Percentiles rank a stretch among this genome's conserved stretches.
These are phyloP conservation scores for Chaetogeoica ovagalla DNA, from an alignment of 2,888 invertebrate genomes.

Conservation along the genomic window DNA sequence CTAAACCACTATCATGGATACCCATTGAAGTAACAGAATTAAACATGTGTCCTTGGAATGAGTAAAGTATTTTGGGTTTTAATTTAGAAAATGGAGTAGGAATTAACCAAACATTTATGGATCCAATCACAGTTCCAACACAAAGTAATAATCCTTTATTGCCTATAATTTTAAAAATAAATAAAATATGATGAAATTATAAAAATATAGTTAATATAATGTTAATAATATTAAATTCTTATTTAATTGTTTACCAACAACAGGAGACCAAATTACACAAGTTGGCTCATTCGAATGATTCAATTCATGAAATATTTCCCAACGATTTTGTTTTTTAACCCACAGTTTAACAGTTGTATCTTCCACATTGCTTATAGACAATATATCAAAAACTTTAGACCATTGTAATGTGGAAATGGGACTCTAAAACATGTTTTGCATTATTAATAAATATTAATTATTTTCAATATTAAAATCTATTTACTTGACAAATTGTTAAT, in stretches of 20 bases:
- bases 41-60: conserved; percentile 64
- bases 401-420: conserved; percentile 52
- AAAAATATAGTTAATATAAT: neutral
- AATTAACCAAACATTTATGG: conserved; percentile 62
- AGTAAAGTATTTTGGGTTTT: conserved; percentile 59
- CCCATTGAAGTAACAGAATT: conserved; percentile 63
- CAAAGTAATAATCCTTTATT: conserved; percentile 59
- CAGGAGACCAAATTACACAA: conserved; percentile 64
- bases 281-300: conserved; percentile 62
- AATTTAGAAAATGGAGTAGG: conserved; percentile 57
- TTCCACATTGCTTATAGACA: conserved; percentile 64
- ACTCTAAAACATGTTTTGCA: conserved; percentile 18
- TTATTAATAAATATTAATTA: neutral
- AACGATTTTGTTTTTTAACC: conserved; percentile 58
- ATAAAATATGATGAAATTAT: neutral
- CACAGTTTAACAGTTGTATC: conserved; percentile 59
- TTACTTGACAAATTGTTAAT: conserved; percentile 42
- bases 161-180: conserved; percentile 18
- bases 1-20: conserved; percentile 63
- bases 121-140: conserved; percentile 64
- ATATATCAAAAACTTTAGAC: conserved; percentile 57
- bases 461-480: neutral
- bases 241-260: conserved; percentile 59
- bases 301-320: conserved; percentile 61
- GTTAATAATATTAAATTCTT: neutral